Conservation (phyloP, 2,888 invertebrate genomes). For the Epinotia brunnichana region DNA sequence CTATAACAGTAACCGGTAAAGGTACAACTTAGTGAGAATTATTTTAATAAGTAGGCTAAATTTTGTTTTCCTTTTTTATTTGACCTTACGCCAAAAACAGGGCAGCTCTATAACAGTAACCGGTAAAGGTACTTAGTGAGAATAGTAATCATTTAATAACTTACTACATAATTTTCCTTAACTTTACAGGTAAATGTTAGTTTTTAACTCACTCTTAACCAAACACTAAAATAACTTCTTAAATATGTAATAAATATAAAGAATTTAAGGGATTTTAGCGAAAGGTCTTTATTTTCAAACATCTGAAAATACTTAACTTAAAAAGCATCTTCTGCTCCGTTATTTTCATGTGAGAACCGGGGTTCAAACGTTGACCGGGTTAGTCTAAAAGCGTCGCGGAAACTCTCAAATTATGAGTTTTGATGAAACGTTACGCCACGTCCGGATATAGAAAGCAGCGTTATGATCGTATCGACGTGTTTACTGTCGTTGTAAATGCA, state of each 20-base stretch:
- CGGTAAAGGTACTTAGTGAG: too few species aligned
- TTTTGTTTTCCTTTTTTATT: neutral
- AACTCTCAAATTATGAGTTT: constrained; percentile 80
- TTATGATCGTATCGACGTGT: constrained; percentile 40
- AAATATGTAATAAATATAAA: neutral
- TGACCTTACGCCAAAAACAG: neutral
- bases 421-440: constrained; percentile 74
- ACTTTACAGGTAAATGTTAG: too few species aligned
- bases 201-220: neutral
- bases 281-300: neutral
- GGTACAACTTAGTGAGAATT: too few species aligned
- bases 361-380: constrained; percentile 60
- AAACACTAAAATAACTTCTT: neutral
- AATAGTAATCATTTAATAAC: too few species aligned
- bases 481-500: constrained; percentile 39
- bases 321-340: constrained; percentile 22
- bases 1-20: too few species aligned
- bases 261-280: neutral
- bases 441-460: constrained; percentile 64
- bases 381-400: constrained; percentile 78
- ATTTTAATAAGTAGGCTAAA: neutral
- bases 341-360: constrained; percentile 24
- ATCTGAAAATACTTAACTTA: constrained; percentile 11
- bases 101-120: neutral
- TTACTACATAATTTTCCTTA: too few species aligned